Percentiles rank a stretch among this genome's conserved stretches.
Conservation (phyloP, 2,888 invertebrate species). For the Lycocerus yunnanus region DNA sequence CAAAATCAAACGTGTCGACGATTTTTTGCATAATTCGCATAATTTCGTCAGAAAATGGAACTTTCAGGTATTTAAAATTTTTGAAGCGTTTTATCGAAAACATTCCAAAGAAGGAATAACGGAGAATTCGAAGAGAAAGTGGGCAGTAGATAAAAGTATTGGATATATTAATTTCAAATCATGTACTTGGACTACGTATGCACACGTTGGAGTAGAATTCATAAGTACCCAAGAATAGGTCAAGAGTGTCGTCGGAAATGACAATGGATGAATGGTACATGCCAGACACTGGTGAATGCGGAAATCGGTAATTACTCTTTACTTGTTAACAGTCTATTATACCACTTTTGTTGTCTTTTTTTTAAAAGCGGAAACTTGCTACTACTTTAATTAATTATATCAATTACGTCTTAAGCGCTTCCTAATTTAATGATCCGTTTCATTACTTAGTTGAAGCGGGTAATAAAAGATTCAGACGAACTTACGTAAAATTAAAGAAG, state of each 20-base stretch:
- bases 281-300: constrained; percentile 18
- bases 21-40: not conserved
- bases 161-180: constrained; percentile 14
- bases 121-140: constrained; percentile 19
- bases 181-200: not conserved
- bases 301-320: constrained; percentile 23
- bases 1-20: not conserved
- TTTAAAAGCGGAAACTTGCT: not conserved
- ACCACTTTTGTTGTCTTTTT: constrained; percentile 11
- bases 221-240: constrained; percentile 21
- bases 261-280: constrained; percentile 16
- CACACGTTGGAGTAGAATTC: constrained; percentile 18
- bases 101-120: constrained; percentile 13
- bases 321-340: constrained; percentile 16
- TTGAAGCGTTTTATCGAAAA: not conserved
- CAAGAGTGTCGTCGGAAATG: constrained; percentile 21
- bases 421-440: not conserved
- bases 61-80: not conserved
- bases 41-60: not conserved
- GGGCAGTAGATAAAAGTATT: constrained; percentile 21
- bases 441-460: not conserved
- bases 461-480: not conserved
- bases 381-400: not conserved
- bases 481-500: not conserved
- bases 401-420: not conserved